Conservation (phyloP, 2,888 invertebrate genomes). For the Corbicula japonica region DNA sequence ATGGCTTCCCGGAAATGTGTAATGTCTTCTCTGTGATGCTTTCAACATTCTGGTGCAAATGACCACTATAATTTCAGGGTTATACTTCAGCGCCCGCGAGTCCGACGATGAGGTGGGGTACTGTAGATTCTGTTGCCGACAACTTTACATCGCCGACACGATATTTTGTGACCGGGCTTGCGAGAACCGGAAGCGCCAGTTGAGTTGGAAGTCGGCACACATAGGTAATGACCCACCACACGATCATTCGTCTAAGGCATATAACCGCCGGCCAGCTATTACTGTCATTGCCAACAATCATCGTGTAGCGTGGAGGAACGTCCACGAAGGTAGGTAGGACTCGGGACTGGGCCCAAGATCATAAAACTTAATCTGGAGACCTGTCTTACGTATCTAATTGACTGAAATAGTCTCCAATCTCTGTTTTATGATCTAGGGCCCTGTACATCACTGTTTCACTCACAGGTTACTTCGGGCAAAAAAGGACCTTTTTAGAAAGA, state of each 20-base stretch:
- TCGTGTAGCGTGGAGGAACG: slow-evolving; percentile 6
- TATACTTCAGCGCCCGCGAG: slow-evolving; percentile 34
- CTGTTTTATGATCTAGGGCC: no score
- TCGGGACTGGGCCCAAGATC: no score
- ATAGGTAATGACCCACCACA: slow-evolving; percentile 47
- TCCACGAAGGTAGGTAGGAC: slow-evolving; percentile 17
- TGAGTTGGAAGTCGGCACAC: slow-evolving; percentile 54
- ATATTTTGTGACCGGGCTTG: slow-evolving; percentile 63
- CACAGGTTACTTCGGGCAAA: no score
- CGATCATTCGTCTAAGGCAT: slow-evolving; percentile 9
- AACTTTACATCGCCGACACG: slow-evolving; percentile 42
- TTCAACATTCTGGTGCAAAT: no score
- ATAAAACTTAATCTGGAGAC: no score
- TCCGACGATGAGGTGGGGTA: slow-evolving; percentile 42
- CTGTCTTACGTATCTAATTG: no score
- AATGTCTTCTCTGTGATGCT: no score
- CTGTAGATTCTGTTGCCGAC: slow-evolving; percentile 51
- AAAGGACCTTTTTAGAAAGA: no score
- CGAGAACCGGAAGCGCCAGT: slow-evolving; percentile 57
- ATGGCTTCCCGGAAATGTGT: no score
- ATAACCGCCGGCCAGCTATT: slow-evolving; percentile 16
- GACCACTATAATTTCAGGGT: no score
- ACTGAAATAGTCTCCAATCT: no score
- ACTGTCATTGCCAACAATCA: slow-evolving; percentile 7
- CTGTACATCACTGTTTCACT: no score